Percentiles rank a stretch among this genome's conserved stretches.
These are phyloP conservation scores for Babyrousa celebensis DNA, from an alignment of 2,797 vertebrate species.

Conservation along the genomic window DNA sequence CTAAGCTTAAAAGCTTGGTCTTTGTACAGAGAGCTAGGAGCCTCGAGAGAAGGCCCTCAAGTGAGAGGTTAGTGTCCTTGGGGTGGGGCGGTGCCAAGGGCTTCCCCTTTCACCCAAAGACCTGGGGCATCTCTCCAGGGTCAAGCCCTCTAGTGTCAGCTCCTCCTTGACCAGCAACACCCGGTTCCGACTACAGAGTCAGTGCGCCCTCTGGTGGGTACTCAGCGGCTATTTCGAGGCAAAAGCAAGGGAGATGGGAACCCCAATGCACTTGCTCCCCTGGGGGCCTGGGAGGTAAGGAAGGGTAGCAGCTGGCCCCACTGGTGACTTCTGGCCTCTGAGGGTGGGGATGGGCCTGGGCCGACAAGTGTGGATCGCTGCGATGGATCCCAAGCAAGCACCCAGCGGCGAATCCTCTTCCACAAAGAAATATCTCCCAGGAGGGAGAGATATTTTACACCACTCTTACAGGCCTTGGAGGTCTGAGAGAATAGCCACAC, in stretches of 20 bases:
- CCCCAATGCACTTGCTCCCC: rapidly evolving
- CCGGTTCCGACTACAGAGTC: neutral
- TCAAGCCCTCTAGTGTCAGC: rapidly evolving
- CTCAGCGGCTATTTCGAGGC: neutral
- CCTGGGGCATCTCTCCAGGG: rapidly evolving
- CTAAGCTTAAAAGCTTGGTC: neutral
- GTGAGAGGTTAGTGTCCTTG: neutral
- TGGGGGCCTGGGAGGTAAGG: neutral
- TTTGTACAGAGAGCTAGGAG: neutral
- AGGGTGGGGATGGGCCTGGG: neutral
- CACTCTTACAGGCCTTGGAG: neutral
- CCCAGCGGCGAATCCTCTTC: neutral
- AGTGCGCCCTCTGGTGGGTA: conserved; percentile 75
- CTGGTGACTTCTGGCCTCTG: neutral
- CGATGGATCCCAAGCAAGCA: neutral
- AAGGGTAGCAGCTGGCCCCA: neutral
- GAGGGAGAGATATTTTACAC: neutral
- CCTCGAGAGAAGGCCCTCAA: neutral
- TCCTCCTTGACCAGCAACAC: too few relatives aligned
- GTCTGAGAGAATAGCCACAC: neutral
- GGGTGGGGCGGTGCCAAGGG: neutral
- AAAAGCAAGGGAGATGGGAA: neutral
- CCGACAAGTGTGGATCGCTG: neutral
- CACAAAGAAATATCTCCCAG: neutral
- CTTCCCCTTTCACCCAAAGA: neutral